Evolutionary conservation across 2,888 invertebrate species (phyloP).

Genomic region (Bombylius discolor): DNA sequence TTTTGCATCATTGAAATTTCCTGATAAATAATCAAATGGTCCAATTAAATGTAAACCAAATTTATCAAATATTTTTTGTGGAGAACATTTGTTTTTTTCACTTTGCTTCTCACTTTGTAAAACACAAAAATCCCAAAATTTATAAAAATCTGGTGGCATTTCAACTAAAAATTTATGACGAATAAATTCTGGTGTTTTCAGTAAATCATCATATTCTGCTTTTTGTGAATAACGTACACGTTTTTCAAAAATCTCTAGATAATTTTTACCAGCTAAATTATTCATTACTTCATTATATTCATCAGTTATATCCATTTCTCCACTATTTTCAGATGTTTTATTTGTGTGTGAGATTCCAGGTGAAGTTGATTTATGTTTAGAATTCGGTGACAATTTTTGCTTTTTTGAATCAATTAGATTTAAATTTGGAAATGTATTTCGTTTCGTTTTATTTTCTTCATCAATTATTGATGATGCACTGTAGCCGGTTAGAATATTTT

Average conservation of each 20-base stretch:
- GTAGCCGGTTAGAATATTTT: neutral
- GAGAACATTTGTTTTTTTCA: slow-evolving; percentile 17
- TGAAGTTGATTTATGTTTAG: neutral
- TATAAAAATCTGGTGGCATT: slow-evolving; percentile 84
- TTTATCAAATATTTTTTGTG: slow-evolving; percentile 49
- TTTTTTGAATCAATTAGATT: neutral
- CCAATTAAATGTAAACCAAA: slow-evolving; percentile 67
- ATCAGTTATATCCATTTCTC: slow-evolving; percentile 22
- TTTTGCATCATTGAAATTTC: slow-evolving; percentile 41
- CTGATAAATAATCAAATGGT: slow-evolving; percentile 70
- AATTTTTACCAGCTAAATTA: slow-evolving; percentile 26
- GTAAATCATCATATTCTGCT: slow-evolving; percentile 36
- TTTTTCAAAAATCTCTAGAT: slow-evolving; percentile 25
- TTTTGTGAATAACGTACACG: slow-evolving; percentile 27
- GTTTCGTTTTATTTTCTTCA: neutral
- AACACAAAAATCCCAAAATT: slow-evolving; percentile 67
- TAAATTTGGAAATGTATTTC: neutral
- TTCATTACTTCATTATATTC: slow-evolving; percentile 19
- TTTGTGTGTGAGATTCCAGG: neutral
- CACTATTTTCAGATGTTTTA: slow-evolving; percentile 10
- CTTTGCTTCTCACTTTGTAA: slow-evolving; percentile 39
- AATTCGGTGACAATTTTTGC: too few relatives aligned
- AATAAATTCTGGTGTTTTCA: slow-evolving; percentile 44
- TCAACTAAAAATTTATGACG: slow-evolving; percentile 64
- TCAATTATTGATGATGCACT: neutral